Percentiles rank a stretch among this genome's conserved stretches.
These are phyloP conservation scores for Harpegnathos saltator DNA, from an alignment of 1,140 invertebrate genomes.

Conservation along the genomic window DNA sequence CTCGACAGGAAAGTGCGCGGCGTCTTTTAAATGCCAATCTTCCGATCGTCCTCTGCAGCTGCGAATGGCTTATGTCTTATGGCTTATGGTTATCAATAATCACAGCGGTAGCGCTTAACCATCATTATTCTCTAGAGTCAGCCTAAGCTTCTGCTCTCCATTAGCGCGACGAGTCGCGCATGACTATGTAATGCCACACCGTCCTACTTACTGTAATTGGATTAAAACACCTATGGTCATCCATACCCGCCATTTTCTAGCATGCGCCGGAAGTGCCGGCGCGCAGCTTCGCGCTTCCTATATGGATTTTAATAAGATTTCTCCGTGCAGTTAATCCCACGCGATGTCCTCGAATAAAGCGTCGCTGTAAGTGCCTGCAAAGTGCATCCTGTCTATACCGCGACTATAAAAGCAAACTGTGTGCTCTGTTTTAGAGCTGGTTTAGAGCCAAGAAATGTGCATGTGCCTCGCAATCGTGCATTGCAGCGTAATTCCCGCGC, in stretches of 20 bases:
- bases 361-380: slow-evolving; percentile 50
- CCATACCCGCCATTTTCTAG: slow-evolving; percentile 60
- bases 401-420: slow-evolving; percentile 10
- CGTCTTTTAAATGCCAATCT: not conserved
- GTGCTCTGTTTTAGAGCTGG: not conserved
- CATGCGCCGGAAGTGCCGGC: slow-evolving; percentile 20
- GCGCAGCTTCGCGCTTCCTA: slow-evolving; percentile 23
- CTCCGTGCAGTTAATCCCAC: slow-evolving; percentile 71
- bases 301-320: slow-evolving; percentile 78
- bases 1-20: not conserved
- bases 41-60: not conserved
- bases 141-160: slow-evolving; percentile 72
- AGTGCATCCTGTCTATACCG: slow-evolving; percentile 54
- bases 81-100: slow-evolving; percentile 46
- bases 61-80: slow-evolving; percentile 9
- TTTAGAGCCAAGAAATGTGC: not conserved
- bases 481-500: not conserved
- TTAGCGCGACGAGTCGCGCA: slow-evolving; percentile 70
- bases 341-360: slow-evolving; percentile 64
- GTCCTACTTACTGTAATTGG: slow-evolving; percentile 76
- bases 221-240: slow-evolving; percentile 69
- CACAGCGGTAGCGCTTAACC: slow-evolving; percentile 13
- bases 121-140: slow-evolving; percentile 59
- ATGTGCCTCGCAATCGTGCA: too few species aligned
- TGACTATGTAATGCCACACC: slow-evolving; percentile 65